phyloP scores from a whole-genome alignment of 1,140 invertebrate species.

The Steinernema feltiae region DNA sequence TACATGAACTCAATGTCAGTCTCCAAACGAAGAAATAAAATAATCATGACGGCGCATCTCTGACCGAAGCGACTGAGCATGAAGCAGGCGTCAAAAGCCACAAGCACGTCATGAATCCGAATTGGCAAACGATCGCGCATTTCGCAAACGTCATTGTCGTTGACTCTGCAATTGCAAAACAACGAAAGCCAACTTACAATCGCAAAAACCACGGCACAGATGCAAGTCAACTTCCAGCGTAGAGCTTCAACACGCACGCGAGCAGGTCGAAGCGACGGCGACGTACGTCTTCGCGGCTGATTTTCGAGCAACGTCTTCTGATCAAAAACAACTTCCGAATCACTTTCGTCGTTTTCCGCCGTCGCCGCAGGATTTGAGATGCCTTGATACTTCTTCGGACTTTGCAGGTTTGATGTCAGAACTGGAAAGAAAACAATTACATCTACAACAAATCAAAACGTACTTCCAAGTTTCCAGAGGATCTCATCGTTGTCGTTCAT shows the following conservation, averaged over 20 bases:
- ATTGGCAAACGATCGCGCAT: too few relatives aligned
- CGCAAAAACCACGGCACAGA: not conserved
- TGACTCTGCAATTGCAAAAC: not conserved
- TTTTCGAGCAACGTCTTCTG: not conserved
- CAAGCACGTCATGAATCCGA: too few relatives aligned
- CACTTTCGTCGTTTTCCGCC: not conserved
- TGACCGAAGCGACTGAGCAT: too few relatives aligned
- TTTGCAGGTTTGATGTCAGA: not conserved
- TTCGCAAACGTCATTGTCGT: too few relatives aligned
- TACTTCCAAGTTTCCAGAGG: conserved; percentile 8
- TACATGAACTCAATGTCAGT: too few relatives aligned
- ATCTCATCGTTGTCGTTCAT: conserved; percentile 11
- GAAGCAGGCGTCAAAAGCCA: too few relatives aligned
- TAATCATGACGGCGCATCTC: too few relatives aligned
- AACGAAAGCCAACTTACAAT: not conserved
- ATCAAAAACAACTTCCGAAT: not conserved
- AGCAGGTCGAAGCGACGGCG: not conserved
- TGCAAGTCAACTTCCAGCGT: not conserved
- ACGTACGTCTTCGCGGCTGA: not conserved
- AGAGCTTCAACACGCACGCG: not conserved
- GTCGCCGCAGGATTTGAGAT: not conserved
- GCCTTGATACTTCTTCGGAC: not conserved
- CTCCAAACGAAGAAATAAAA: too few relatives aligned
- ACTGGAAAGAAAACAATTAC: not conserved
- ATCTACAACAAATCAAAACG: not conserved